Conservation (phyloP, 2,888 invertebrate genomes). For the Litoditis marina region DNA sequence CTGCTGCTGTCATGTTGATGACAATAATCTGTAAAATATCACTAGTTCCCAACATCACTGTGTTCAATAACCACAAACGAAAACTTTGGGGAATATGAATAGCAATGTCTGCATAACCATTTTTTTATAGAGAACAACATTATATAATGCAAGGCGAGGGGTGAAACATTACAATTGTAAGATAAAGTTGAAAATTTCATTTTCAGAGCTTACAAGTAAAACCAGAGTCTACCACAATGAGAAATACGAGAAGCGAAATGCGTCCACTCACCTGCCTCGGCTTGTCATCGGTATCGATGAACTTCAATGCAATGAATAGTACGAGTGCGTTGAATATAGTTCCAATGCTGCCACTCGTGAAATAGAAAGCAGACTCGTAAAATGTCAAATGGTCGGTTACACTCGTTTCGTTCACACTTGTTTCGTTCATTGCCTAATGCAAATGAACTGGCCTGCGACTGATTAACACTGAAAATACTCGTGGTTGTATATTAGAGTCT, state of each 20-base stretch:
- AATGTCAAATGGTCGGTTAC: slow-evolving; percentile 30
- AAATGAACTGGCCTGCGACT: no score
- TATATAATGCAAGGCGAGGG: no score
- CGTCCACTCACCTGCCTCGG: slow-evolving; percentile 52
- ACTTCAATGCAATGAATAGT: slow-evolving; percentile 53
- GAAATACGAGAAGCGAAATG: no score
- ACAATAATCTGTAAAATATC: slow-evolving; percentile 52
- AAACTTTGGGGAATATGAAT: not conserved
- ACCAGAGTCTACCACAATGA: no score
- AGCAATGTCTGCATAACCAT: not conserved
- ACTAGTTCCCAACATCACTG: not conserved
- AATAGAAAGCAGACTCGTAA: slow-evolving; percentile 44
- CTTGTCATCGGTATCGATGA: slow-evolving; percentile 59
- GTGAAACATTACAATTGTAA: not conserved
- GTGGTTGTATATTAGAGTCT: no score
- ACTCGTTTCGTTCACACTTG: no score
- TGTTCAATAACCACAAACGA: not conserved
- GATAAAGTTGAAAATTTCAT: not conserved
- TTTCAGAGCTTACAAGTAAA: no score
- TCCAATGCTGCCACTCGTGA: slow-evolving; percentile 50
- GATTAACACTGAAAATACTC: no score
- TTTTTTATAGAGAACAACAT: no score
- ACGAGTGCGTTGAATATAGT: slow-evolving; percentile 54
- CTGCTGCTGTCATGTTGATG: slow-evolving; percentile 61
- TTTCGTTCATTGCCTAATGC: no score